These are phyloP conservation scores for Drosophila azteca DNA, from an alignment of 1,140 invertebrate genomes.

Conservation along the genomic window DNA sequence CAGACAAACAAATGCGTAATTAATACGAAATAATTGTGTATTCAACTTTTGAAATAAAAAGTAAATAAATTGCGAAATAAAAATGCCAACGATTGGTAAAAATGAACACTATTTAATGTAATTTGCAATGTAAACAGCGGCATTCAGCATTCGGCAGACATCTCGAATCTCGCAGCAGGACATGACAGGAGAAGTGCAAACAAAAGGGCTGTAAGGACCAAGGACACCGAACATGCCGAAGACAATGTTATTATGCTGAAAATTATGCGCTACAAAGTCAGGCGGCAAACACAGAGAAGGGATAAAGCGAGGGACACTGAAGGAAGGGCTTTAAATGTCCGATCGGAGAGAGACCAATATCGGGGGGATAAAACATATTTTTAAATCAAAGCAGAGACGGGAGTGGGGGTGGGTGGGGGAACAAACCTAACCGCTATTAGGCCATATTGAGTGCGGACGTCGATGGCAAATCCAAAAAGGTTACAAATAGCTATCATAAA, in stretches of 20 bases:
- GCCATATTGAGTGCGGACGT: constrained; percentile 42
- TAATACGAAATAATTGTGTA: constrained; percentile 60
- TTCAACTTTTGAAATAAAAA: constrained; percentile 22
- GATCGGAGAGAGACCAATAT: constrained; percentile 11
- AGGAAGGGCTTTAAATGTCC: constrained; percentile 37
- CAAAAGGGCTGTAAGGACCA: constrained; percentile 8
- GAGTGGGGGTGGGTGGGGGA: constrained; percentile 44
- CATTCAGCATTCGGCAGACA: background rate
- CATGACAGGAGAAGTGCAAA: constrained; percentile 6
- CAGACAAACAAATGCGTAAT: constrained; percentile 48
- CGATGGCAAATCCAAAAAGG: constrained; percentile 68
- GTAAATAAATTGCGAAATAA: constrained; percentile 1
- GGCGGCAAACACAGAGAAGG: constrained; percentile 34
- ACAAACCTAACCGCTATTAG: constrained; percentile 66
- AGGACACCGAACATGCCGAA: constrained; percentile 18
- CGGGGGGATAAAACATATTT: constrained; percentile 74
- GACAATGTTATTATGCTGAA: constrained; percentile 59
- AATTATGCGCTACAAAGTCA: constrained; percentile 65
- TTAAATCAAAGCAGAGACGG: constrained; percentile 75
- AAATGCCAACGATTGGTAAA: constrained; percentile 20
- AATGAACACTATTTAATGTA: constrained; percentile 20
- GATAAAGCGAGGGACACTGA: constrained; percentile 17
- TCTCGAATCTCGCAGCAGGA: constrained; percentile 8
- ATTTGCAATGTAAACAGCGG: constrained; percentile 3
- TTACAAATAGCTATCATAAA: constrained; percentile 81